Evolutionary conservation across 2,797 vertebrate genomes (phyloP).

Genomic region (Poeciliopsis presidionis): DNA sequence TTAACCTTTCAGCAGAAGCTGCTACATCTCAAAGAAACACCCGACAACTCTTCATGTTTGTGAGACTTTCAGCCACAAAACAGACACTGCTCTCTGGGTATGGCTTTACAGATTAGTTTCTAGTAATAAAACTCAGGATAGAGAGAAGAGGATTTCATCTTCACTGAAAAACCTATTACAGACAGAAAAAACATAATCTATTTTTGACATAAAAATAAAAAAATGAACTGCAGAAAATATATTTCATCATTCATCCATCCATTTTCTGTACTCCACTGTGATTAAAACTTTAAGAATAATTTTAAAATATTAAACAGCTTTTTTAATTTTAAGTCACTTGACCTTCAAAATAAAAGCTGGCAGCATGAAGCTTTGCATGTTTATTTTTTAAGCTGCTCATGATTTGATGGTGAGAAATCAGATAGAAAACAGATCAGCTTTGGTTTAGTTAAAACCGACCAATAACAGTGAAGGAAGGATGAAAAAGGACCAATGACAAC

Average conservation of each 20-base stretch:
- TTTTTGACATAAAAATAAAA: background rate
- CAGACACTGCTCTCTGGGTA: conserved; percentile 5
- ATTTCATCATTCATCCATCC: background rate
- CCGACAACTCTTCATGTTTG: conserved; percentile 36
- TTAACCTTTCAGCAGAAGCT: conserved; percentile 67
- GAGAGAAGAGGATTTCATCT: background rate
- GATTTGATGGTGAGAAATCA: conserved; percentile 40
- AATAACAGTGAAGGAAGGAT: conserved; percentile 56
- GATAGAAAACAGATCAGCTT: conserved; percentile 37
- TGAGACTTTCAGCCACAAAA: background rate
- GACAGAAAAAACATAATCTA: background rate
- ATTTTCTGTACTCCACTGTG: too few relatives aligned
- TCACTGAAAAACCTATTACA: background rate
- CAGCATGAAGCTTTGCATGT: conserved; percentile 1
- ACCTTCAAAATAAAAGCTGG: background rate
- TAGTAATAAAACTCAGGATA: background rate
- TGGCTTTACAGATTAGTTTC: background rate
- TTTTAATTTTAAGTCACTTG: background rate
- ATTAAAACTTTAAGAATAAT: background rate
- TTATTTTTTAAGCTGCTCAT: conserved; percentile 16
- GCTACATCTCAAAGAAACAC: conserved; percentile 63
- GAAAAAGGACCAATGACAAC: conserved; percentile 64
- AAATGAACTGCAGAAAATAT: background rate
- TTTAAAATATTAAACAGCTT: background rate
- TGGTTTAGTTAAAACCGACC: conserved; percentile 40